Evolutionary conservation across 2,113 vertebrate species (phyloP), one percentile per base, ranked within the genome.

Genomic region (Antechinus flavipes): DNA sequence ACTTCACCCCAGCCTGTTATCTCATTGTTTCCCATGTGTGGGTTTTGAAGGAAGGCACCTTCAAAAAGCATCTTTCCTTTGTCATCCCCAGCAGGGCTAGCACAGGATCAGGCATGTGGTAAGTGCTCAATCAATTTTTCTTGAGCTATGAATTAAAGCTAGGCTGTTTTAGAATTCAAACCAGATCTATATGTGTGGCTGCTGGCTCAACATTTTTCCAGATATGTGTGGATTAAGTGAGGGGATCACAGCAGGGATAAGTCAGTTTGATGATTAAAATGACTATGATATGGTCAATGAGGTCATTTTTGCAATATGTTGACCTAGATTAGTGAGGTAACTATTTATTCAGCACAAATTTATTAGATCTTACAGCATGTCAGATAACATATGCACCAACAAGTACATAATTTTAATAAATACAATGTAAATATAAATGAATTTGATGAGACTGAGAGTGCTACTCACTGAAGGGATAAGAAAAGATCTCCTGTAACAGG

Each of bases 241-340:
- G 94, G 26, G 84, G 93, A 84, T 95, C 58, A 93, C 68, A 95
- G 76, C 93, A 90, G 68, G 58, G 12, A 94, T 97, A n/a, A 95
- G 68, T 94, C 97, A 90, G 92, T 93, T 91, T 92, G 97, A 94
- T 97, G 84, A 95, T 54, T 96, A 97, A 97, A 97, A 50, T 95
- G 84, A 91, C 93, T 96, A 94, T 98, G 93, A 95, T 97, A 95
- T 95, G 93, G 91, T 89, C 55, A 89, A 84, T 92, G 91, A 96
- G 91, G 95, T 94, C 95, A 95, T 96, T 98, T 96, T 95, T 52
- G 58, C 89, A 93, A 94, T 84, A 96, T 97, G 96, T 95, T 95
- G 95, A 97, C 97, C 96, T 96, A 12, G 55, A 93, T 54, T n/a
- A 93, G 11, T 49, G 52, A 95, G 94, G 50, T 91, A 94, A 96